Evolutionary conservation across 2,113 vertebrate genomes (phyloP).

Genomic region (Pelusios castaneus): DNA sequence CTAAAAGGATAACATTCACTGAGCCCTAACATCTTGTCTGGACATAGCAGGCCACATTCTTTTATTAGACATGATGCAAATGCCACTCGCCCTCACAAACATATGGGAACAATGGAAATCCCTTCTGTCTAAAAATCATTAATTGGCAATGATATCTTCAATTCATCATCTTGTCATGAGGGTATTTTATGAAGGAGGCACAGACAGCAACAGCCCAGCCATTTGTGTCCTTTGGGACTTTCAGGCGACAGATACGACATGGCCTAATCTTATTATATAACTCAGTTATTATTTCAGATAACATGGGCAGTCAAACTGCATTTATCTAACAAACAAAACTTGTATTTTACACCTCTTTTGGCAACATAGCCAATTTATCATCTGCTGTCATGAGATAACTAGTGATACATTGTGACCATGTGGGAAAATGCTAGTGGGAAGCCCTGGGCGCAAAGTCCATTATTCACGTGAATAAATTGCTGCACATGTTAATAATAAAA

Average conservation of each 20-base stretch:
- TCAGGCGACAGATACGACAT: constrained; percentile 33
- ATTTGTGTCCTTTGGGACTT: constrained; percentile 7
- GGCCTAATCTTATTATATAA: constrained; percentile 52
- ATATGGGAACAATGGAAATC: constrained; percentile 59
- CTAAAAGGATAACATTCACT: constrained; percentile 50
- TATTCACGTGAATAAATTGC: constrained; percentile 29
- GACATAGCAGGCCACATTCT: constrained; percentile 13
- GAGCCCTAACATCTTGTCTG: constrained; percentile 14
- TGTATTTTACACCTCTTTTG: constrained; percentile 6
- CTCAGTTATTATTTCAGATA: neutral
- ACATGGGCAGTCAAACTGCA: neutral
- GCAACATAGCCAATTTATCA: neutral
- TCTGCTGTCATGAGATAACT: neutral
- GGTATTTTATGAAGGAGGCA: constrained; percentile 54
- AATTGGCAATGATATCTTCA: constrained; percentile 54
- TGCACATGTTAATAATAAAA: constrained; percentile 18
- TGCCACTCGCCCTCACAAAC: constrained; percentile 49
- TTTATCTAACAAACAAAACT: constrained; percentile 28
- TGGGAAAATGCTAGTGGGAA: neutral
- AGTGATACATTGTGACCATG: constrained; percentile 7
- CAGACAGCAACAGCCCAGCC: constrained; percentile 50
- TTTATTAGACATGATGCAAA: constrained; percentile 53
- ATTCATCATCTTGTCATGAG: constrained; percentile 69
- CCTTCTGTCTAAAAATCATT: constrained; percentile 67
- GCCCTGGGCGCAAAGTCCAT: neutral